Evolutionary conservation across 2,888 invertebrate genomes (phyloP).

Genomic region (Omphaloscelis lunosa): DNA sequence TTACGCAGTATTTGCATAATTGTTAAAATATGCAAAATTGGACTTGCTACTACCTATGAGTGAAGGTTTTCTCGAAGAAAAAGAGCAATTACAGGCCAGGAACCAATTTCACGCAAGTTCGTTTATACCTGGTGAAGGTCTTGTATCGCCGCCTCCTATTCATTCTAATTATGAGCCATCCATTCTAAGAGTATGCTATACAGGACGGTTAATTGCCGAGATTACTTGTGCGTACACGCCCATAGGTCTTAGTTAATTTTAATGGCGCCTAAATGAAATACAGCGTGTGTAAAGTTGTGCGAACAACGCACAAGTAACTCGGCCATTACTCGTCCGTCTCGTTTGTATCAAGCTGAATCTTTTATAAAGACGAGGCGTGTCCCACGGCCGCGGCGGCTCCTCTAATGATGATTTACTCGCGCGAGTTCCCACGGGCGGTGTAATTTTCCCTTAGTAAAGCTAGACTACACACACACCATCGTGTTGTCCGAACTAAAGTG

Average conservation of each 20-base stretch:
- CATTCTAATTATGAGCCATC: constrained; percentile 57
- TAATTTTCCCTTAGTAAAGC: constrained; percentile 87
- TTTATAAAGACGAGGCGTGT: constrained; percentile 88
- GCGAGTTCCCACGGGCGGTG: constrained; percentile 85
- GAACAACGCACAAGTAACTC: constrained; percentile 68
- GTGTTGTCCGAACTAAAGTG: constrained; percentile 85
- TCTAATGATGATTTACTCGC: constrained; percentile 89
- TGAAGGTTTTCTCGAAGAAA: constrained; percentile 29
- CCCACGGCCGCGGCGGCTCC: constrained; percentile 74
- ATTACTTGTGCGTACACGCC: constrained; percentile 58
- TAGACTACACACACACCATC: constrained; percentile 76
- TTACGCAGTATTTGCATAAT: constrained; percentile 60
- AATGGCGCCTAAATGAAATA: constrained; percentile 69
- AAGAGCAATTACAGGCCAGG: constrained; percentile 28
- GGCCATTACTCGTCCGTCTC: constrained; percentile 81
- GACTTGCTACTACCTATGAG: constrained; percentile 35
- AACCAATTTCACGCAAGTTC: constrained; percentile 18
- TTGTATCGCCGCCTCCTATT: constrained; percentile 30
- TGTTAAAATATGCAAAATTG: constrained; percentile 61
- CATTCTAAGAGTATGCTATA: constrained; percentile 49
- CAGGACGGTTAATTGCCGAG: constrained; percentile 56
- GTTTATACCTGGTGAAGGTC: constrained; percentile 16
- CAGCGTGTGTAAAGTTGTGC: constrained; percentile 63
- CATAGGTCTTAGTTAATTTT: constrained; percentile 70
- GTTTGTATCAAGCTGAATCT: constrained; percentile 88